A percentile compares a stretch with the other conserved stretches of the same genome.
Conservation (phyloP, 2,888 invertebrate genomes). For the Calephelis perditalis region DNA sequence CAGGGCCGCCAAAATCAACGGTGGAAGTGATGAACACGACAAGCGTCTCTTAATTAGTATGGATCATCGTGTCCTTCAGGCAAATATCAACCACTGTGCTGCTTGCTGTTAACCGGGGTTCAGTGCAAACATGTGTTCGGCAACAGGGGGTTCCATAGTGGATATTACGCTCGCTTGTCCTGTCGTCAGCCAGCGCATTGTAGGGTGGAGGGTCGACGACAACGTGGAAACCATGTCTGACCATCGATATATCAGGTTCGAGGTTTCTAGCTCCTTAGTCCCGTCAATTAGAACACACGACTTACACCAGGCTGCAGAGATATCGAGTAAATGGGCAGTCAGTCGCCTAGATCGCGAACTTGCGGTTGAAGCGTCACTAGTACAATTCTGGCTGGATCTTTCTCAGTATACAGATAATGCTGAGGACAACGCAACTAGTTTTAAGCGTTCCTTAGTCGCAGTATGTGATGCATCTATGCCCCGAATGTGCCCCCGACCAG, state of each 20-base stretch:
- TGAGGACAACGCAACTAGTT: not conserved
- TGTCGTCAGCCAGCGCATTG: no score
- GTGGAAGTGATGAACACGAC: not conserved
- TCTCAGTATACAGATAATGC: not conserved
- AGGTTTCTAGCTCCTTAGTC: not conserved
- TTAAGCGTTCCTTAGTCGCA: not conserved
- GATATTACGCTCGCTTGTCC: no score
- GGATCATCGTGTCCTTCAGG: not conserved
- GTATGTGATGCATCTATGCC: conserved; percentile 2
- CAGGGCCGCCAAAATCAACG: not conserved
- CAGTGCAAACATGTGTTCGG: not conserved
- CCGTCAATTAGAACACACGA: not conserved
- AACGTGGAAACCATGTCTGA: no score
- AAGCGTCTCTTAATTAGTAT: not conserved
- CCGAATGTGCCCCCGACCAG: not conserved
- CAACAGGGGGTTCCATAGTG: no score
- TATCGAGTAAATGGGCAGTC: not conserved
- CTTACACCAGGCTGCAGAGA: not conserved
- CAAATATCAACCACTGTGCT: conserved; percentile 18
- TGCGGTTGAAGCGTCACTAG: not conserved
- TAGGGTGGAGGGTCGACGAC: no score
- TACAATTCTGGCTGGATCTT: not conserved
- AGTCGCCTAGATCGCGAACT: not conserved
- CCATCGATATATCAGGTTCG: not conserved
- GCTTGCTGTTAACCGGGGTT: no score